Conservation (phyloP, 2,888 invertebrate genomes). For the Conchocele bisecta region DNA sequence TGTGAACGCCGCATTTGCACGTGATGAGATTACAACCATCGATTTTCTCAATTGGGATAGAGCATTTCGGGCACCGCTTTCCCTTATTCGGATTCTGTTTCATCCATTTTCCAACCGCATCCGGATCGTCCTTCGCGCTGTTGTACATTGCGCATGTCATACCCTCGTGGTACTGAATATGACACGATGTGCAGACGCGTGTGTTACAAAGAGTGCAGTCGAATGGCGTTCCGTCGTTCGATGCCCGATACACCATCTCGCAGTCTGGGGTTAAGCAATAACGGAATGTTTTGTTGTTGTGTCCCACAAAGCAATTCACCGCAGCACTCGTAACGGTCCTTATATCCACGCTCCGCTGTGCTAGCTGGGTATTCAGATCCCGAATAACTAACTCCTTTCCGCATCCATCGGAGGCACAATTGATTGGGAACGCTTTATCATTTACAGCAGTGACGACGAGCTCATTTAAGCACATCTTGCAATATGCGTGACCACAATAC, state of each 20-base stretch:
- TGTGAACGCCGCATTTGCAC: slow-evolving; percentile 73
- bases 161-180: slow-evolving; percentile 71
- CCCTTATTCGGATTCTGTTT: slow-evolving; percentile 56
- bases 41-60: slow-evolving; percentile 69
- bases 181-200: slow-evolving; percentile 71
- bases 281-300: slow-evolving; percentile 56
- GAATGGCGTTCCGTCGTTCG: slow-evolving; percentile 52
- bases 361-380: slow-evolving; percentile 57
- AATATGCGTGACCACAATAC: slow-evolving; percentile 77
- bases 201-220: slow-evolving; percentile 63
- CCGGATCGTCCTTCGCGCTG: slow-evolving; percentile 49
- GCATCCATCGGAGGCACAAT: slow-evolving; percentile 71
- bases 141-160: slow-evolving; percentile 69
- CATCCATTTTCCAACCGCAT: slow-evolving; percentile 61
- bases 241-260: slow-evolving; percentile 68
- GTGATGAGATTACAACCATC: slow-evolving; percentile 76
- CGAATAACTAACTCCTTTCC: slow-evolving; percentile 59
- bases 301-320: slow-evolving; percentile 59
- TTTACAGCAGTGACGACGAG: slow-evolving; percentile 59
- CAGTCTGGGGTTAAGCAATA: slow-evolving; percentile 78
- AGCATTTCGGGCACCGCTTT: slow-evolving; percentile 74
- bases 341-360: slow-evolving; percentile 37
- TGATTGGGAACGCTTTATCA: slow-evolving; percentile 67
- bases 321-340: slow-evolving; percentile 57
- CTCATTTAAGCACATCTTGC: slow-evolving; percentile 65